Base-by-base conservation (phyloP, 2,797 vertebrate genomes). In the Manis crassicaudata region DNA sequence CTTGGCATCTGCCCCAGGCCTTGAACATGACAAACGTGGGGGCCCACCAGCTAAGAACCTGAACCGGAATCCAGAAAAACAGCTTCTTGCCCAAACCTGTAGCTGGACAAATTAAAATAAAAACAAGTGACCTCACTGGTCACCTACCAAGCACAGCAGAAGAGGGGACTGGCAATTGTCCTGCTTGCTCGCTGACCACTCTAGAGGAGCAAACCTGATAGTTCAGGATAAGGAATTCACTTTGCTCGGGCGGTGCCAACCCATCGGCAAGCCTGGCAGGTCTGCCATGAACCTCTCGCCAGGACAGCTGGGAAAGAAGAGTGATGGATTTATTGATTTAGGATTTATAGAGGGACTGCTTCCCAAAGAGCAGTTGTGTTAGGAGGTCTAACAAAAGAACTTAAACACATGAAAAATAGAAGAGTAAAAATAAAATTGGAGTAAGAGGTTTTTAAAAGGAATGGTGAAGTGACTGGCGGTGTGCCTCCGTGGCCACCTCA, bases 281-380 rank as follows among this genome's bases (percentile, higher is more conserved):
- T 32, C 29, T 0, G 0, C 52, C 0, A 0, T 11, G 35, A 14
- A 0, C 1, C 62, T 20, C 82, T 56, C 1, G 2, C 25, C 14
- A 18, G 7, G 56, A 70, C 87, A 23, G 63, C 67, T 37, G 54
- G 23, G 75, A 14, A 32, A 82, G 46, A 16, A 54, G 37, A 43
- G 11, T 0, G 32, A 32, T 2, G 50, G 35, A 9, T 67, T 76
- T 37, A 68, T 50, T 68, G 86, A 88, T 23, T 89, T 79, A 58
- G 81, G 94, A 58, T 35, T 80, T 75, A n/a, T 16, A 67, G 62
- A 56, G 11, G 56, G 50, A 56, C 67, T 9, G 40, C 80, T 73
- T 94, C 94, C 84, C 94, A 50, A 37, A 52, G n/a, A 37, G 43
- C n/a, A 80, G 0, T 92, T 60, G 27, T 56, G 50, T 56, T 46